Evolutionary conservation across 2,888 invertebrate genomes (phyloP), one percentile per base, ranked within the genome.

Genomic region (Sisyra nigra): DNA sequence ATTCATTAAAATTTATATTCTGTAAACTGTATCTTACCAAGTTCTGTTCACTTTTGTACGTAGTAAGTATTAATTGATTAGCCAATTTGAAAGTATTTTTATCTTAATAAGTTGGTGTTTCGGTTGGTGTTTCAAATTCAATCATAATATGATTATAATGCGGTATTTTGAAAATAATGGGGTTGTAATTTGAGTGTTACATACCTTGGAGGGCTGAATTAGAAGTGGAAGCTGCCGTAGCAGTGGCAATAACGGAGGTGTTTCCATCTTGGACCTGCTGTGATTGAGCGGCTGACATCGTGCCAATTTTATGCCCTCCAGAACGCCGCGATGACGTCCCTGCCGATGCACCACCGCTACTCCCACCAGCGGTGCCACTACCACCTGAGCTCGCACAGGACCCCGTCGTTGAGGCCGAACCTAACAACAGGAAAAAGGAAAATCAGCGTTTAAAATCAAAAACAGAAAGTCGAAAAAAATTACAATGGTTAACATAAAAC

Each of bases 311-410:
- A 58, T 57, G 50, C 58, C 58, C 50, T 59, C 60, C 53, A 58
- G 66, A 54, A 58, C 61, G 52, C 56, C 59, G 55, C 52, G 61
- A 18, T 57, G 38, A 44, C 41, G 46, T 44, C 43, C 46, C 44
- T 44, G 41, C 43, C 40, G 41, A 45, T 24, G 24, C 24, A 24
- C 46, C 49, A 46, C 46, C 49, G 46, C 49, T 45, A 41, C 44
- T 49, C 60, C 56, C 59, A 44, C 58, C 44, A 63, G 63, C 46
- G 62, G 57, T 38, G 67, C 57, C 58, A 67, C 67, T 48, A 67
- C 63, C 57, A 66, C 64, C 61, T 47, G 62, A 60, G 56, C 74
- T 75, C 56, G 74, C 75, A 64, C 75, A 75, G 65, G 74, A 77
- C 72, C 74, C 74, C 74, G 72, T 79, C 68, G 56, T 52, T 51